phyloP scores from a whole-genome alignment of 2,113 vertebrate species.

The Alligator mississippiensis region DNA sequence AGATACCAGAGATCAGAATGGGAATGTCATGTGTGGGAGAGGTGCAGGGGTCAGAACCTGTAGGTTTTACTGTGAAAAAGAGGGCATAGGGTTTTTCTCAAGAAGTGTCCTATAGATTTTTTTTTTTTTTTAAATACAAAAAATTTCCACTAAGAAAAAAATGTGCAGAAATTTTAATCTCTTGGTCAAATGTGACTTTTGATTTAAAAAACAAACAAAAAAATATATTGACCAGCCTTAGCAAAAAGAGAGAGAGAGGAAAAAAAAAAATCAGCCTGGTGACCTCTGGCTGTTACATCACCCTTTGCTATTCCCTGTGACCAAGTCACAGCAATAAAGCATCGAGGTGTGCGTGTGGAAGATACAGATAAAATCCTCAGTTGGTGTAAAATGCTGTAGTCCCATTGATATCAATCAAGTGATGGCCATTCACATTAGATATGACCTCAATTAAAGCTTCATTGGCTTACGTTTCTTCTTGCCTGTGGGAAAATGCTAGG shows the following conservation, averaged over 20 bases:
- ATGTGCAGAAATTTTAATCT: not conserved
- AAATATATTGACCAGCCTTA: not conserved
- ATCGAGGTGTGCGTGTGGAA: too few relatives aligned
- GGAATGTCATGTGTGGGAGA: not conserved
- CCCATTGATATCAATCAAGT: not conserved
- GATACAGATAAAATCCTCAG: not conserved
- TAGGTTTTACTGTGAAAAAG: not conserved
- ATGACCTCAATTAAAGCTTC: not conserved
- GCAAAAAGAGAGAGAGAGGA: not conserved
- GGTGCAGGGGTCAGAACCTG: not conserved
- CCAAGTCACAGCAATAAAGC: not conserved
- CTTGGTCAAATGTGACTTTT: not conserved
- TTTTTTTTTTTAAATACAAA: not conserved
- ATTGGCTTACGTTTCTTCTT: conserved; percentile 13
- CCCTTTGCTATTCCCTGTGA: not conserved
- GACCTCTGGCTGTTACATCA: not conserved
- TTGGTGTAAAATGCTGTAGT: not conserved
- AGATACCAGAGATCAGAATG: not conserved
- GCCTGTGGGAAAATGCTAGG: not conserved
- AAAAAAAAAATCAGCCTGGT: not conserved
- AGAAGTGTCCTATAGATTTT: not conserved
- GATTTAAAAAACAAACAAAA: not conserved
- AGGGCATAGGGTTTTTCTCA: not conserved
- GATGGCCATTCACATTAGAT: not conserved
- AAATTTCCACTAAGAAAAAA: not conserved